Evolutionary conservation across 2,888 invertebrate species (phyloP), one percentile per base, ranked within the genome.

Genomic region (Yponomeuta plumbellus): DNA sequence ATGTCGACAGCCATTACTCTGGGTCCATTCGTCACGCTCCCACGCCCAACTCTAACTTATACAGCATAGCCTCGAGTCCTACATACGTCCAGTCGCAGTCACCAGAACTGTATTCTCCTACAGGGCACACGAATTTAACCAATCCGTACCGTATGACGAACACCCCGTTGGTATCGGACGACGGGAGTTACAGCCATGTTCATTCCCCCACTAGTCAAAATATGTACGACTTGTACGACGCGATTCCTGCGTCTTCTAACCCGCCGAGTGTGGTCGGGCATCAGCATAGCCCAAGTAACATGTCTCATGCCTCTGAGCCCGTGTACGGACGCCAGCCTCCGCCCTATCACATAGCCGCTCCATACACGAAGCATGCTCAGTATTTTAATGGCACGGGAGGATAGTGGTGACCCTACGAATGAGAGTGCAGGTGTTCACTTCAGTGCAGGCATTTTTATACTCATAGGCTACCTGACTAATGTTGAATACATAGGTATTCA

Each of bases 261-360:
- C 74, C 86, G 64, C 84, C 88, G 13, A 87, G 85, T 80, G 84
- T 85, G 64, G 76, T 80, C 63, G 84, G 83, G 72, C 88, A 86
- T 71, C 80, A 85, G 52, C 88, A 88, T 66, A 91, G 88, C 72
- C 87, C 89, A 44, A 85, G 81, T 73, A 84, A 83, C 65, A 71
- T 81, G 72, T 79, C 70, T 23, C 34, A 34, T 34, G 70, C 66
- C 26, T 21, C 88, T 40, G 86, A 88, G 70, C 79, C 85, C 66
- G 79, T 83, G 65, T 88, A 89, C 69, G 78, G 79, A 58, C 79
- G 91, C 62, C 90, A 93, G 75, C 96, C 96, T 20, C 96, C 96
- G 1, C 96, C 96, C 0, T 97, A 96, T 85, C 96, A 96, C 76
- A 95, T 96, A 76, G 96, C 96, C 39, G 96, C 96, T 26, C 95